Evolutionary conservation across 2,888 invertebrate species (phyloP).

Genomic region (Caenorhabditis doughertyi): DNA sequence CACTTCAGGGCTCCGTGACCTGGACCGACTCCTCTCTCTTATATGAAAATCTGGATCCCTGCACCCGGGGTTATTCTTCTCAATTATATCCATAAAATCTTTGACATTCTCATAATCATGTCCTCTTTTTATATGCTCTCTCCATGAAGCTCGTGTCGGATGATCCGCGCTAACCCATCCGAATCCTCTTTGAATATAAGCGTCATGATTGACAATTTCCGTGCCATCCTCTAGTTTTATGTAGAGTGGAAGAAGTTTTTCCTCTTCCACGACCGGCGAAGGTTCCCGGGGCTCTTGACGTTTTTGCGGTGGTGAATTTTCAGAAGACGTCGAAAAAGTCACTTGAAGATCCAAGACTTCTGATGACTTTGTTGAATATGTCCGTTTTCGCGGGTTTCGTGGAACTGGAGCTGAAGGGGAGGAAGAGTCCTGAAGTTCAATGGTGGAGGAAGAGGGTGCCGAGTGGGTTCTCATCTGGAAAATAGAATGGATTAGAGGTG

Average conservation of each 20-base stretch:
- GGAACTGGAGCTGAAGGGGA: too few relatives aligned
- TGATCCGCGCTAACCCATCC: not conserved
- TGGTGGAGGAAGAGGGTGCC: too few relatives aligned
- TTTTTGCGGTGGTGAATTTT: too few relatives aligned
- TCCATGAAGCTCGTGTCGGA: not conserved
- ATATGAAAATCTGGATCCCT: not conserved
- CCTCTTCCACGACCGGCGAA: too few relatives aligned
- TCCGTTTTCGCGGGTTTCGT: too few relatives aligned
- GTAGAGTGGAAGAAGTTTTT: not conserved
- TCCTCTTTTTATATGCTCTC: not conserved
- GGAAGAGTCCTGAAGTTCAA: too few relatives aligned
- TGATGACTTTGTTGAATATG: too few relatives aligned
- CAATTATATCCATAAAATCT: not conserved
- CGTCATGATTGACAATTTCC: not conserved
- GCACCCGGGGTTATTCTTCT: not conserved
- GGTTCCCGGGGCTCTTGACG: too few relatives aligned
- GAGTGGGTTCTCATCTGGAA: too few relatives aligned
- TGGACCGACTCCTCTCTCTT: not conserved
- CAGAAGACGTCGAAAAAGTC: too few relatives aligned
- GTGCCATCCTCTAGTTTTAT: not conserved
- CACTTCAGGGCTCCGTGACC: not conserved
- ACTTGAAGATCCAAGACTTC: too few relatives aligned
- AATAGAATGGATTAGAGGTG: too few relatives aligned
- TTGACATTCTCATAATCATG: not conserved
- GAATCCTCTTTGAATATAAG: not conserved